Conservation (phyloP, 2,113 vertebrate genomes). For the Hippocampus comes region DNA sequence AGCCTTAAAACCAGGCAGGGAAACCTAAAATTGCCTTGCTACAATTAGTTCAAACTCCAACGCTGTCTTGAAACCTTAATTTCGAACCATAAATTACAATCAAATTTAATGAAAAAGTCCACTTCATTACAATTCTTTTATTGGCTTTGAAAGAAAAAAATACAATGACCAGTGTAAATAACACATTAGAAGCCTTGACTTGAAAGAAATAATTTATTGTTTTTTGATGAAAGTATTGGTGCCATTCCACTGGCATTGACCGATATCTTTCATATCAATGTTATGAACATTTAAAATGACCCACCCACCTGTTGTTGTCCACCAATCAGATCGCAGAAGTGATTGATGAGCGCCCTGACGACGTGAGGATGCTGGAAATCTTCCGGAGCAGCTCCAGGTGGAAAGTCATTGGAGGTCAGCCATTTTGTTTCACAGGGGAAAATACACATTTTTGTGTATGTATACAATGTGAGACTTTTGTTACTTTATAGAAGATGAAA, state of each 20-base stretch:
- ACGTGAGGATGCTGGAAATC: constrained; percentile 86
- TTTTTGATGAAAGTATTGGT: no score
- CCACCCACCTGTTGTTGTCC: background rate
- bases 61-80: background rate
- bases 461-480: background rate
- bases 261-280: background rate
- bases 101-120: no score
- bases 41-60: no score
- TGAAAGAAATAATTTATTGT: no score
- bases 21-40: no score
- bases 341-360: constrained; percentile 87
- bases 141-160: no score
- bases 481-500: constrained; percentile 33
- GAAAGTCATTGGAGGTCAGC: constrained; percentile 87
- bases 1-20: no score
- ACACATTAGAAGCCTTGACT: no score
- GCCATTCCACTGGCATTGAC: no score
- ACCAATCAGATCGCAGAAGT: constrained; percentile 83
- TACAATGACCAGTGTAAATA: no score
- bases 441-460: background rate
- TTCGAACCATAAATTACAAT: background rate
- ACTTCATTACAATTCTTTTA: no score
- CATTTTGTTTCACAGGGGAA: background rate
- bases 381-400: constrained; percentile 86
- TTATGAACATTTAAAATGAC: background rate